Evolutionary conservation across 35 echinoderm and acorn worm genomes (phyloP).

Genomic region (Acanthaster planci): DNA sequence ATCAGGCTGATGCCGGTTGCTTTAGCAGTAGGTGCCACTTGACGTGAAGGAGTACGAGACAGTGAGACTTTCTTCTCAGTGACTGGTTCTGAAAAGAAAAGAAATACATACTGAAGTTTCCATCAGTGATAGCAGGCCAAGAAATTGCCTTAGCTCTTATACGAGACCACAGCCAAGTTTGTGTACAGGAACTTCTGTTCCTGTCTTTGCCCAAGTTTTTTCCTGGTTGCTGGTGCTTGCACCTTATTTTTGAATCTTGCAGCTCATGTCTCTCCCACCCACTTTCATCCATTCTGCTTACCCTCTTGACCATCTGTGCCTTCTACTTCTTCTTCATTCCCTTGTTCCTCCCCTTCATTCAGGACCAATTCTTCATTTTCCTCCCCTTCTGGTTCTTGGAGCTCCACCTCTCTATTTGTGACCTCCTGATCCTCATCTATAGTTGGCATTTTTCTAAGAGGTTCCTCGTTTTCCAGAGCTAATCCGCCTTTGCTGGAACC

Average conservation of each 20-base stretch:
- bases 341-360: background rate
- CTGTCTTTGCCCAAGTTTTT: too few relatives aligned
- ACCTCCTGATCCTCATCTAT: constrained; percentile 56
- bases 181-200: too few relatives aligned
- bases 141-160: background rate
- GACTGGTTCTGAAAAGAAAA: constrained; percentile 12
- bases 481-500: constrained; percentile 77
- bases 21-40: constrained; percentile 70
- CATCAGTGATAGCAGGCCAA: background rate
- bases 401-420: background rate
- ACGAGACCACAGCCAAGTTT: too few relatives aligned
- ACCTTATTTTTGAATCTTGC: too few relatives aligned
- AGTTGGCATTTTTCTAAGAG: constrained; percentile 50
- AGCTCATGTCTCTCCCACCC: too few relatives aligned
- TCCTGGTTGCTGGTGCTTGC: too few relatives aligned
- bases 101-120: background rate
- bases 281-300: too few relatives aligned
- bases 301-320: too few relatives aligned
- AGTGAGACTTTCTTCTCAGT: background rate
- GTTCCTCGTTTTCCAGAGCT: constrained; percentile 42
- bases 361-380: background rate
- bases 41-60: constrained; percentile 45
- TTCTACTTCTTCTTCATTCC: constrained; percentile 22
- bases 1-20: constrained; percentile 68
- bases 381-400: background rate